Evolutionary conservation across 2,797 vertebrate genomes (phyloP), one percentile per base, ranked within the genome.

Genomic region (Dryobates pubescens): DNA sequence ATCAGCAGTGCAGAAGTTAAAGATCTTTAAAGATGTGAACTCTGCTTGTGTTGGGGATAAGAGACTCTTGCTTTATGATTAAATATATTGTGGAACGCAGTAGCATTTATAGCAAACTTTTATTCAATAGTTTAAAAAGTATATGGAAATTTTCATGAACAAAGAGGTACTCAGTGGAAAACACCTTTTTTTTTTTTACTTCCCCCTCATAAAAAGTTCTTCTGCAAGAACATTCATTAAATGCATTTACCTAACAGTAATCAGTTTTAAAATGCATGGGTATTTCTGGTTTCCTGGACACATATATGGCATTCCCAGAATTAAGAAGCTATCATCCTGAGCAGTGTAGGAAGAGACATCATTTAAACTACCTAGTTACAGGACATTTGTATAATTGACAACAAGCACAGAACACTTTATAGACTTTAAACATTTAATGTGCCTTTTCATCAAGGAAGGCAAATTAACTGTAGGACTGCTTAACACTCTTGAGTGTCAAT

Each of bases 61-160:
- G 14, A 69, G 45, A 80, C 7, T 85, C n/a, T 34, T 53, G n/a
- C 90, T 54, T 88, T 88, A 71, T 4, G 15, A 93, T 82, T 78
- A 92, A 95, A 93, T 91, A 79, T 88, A 93, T 89, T 94, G 92
- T 96, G 87, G 76, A 95, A 92, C 27, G 2, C 93, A 93, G 90
- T 32, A 96, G 79, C 54, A 96, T 94, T 97, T 95, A 93, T 92
- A 95, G 91, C 81, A 97, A 97, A 94, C 45, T 91, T 96, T 97
- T 96, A 96, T 96, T 97, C 67, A 91, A 84, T 36, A 91, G 84
- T 92, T 96, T 96, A 94, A 97, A 96, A 96, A 95, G 76, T 91
- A 43, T 92, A 91, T 20, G 84, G 92, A 95, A 92, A 74, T 86
- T 76, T 86, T 89, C 59, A 95, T n/a, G 91, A 96, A 94, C 92